Base-by-base conservation (phyloP, 2,797 vertebrate genomes). In the Sternarchorhynchus goeldii region DNA sequence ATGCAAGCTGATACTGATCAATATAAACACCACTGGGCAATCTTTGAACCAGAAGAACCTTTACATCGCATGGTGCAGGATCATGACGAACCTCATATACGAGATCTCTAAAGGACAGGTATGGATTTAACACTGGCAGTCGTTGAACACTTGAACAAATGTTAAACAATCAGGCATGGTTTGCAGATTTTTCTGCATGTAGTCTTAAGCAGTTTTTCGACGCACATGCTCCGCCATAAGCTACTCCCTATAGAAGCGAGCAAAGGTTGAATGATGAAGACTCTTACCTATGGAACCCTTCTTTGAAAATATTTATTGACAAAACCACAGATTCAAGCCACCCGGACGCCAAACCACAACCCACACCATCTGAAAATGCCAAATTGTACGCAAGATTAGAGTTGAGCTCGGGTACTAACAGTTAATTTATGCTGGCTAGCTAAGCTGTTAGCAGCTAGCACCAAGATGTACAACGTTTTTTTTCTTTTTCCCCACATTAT, bases 231-330 rank as follows among this genome's bases (percentile, higher is more conserved):
- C 39, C 39, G 6, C 39, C 39, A 50, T 12, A 50, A 50, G 45
- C 45, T 50, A 50, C 12, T 50, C 8, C 8, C 8, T 14, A 14
- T 3, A 50, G 45, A 50, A 50, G 45, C 45, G 2, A 50, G 1
- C 45, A 50, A 25, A 25, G 25, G 25, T 25, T 66, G 34, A 50
- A 34, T 17, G 12, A 1, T 2, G 1, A 20, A 18, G 18, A 45
- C 0, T 25, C 12, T 20, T 88, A 98, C 97, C 96, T 95, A 85
- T 99, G 97, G 81, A 98, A 98, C 8, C 97, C 97, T 16, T 90
- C 91, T 78, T 96, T 95, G 75, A 84, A 83, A 29, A 97, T 85
- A 76, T 94, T 89, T 87, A 95, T 87, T 0, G 84, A 92, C 84
- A 97, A 84, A 25, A 55, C 66, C 57, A 93, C 76, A 6, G 90